Percentiles rank a stretch among this genome's conserved stretches.
Evolutionary conservation across 2,888 invertebrate genomes (phyloP).

Genomic region (Criorhina ranunculi): DNA sequence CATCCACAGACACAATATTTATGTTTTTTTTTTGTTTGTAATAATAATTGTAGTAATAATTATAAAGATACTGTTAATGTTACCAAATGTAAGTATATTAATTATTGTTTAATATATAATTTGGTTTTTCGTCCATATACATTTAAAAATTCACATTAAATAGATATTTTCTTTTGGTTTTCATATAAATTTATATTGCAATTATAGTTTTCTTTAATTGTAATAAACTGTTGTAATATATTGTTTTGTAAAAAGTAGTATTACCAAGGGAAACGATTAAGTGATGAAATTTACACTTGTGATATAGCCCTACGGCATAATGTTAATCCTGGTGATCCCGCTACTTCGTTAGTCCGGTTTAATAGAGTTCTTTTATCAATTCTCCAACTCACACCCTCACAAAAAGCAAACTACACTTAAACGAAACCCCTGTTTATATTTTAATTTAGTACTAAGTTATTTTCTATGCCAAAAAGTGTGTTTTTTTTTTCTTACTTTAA

Average conservation of each 20-base stretch:
- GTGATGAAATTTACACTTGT: no score
- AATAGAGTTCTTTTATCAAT: no score
- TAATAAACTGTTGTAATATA: conserved; percentile 48
- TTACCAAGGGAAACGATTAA: conserved; percentile 16
- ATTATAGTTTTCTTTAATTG: conserved; percentile 52
- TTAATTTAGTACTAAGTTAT: conserved; percentile 54
- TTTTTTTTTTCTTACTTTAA: neutral
- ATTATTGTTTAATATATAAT: conserved; percentile 68
- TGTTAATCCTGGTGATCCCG: no score
- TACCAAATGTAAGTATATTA: conserved; percentile 73
- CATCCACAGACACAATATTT: conserved; percentile 76
- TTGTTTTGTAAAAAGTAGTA: conserved; percentile 15
- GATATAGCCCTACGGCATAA: no score
- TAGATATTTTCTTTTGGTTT: conserved; percentile 50
- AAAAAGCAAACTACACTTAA: conserved; percentile 1
- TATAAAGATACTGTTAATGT: conserved; percentile 73
- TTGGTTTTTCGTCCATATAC: conserved; percentile 42
- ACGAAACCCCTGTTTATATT: neutral
- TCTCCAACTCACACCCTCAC: neutral
- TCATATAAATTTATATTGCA: conserved; percentile 64
- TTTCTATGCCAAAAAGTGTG: conserved; percentile 44
- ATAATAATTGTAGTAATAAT: conserved; percentile 63
- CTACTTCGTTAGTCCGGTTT: no score
- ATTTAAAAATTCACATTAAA: conserved; percentile 68
- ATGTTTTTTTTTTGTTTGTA: conserved; percentile 44